These are phyloP conservation scores for Marcusenius ussheri DNA, from an alignment of 2,113 vertebrate genomes.

Conservation along the genomic window DNA sequence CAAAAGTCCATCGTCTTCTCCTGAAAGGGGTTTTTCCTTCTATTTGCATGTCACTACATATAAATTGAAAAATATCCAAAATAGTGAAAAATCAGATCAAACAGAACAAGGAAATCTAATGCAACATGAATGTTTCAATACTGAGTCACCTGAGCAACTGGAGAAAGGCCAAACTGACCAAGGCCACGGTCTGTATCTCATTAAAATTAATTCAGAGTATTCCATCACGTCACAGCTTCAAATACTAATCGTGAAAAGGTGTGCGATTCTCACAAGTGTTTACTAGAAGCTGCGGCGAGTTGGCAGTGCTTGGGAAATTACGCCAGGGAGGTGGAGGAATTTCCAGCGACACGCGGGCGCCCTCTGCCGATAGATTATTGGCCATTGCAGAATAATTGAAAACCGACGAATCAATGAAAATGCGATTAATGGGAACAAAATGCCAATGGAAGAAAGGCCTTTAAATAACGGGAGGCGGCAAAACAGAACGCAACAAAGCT, in stretches of 20 bases:
- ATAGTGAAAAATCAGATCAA: background rate
- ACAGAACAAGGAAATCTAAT: background rate
- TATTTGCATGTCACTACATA: background rate
- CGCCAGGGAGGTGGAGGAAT: background rate
- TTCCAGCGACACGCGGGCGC: background rate
- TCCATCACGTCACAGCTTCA: background rate
- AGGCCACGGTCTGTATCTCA: background rate
- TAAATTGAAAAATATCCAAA: background rate
- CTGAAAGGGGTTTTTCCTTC: background rate
- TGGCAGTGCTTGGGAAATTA: background rate
- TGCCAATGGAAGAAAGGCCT: background rate
- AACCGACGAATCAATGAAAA: background rate
- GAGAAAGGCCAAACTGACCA: background rate
- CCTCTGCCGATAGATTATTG: constrained; percentile 9
- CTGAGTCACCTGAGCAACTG: background rate
- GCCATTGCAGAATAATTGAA: background rate
- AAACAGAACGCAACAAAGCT: background rate
- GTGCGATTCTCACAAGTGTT: background rate
- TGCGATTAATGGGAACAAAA: background rate
- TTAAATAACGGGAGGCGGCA: background rate
- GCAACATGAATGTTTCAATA: background rate
- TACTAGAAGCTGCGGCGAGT: background rate
- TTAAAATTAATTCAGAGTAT: background rate
- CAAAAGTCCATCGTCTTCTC: background rate
- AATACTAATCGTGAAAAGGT: background rate